Evolutionary conservation across 2,888 invertebrate genomes (phyloP).

Genomic region (Aspidapion aeneum): DNA sequence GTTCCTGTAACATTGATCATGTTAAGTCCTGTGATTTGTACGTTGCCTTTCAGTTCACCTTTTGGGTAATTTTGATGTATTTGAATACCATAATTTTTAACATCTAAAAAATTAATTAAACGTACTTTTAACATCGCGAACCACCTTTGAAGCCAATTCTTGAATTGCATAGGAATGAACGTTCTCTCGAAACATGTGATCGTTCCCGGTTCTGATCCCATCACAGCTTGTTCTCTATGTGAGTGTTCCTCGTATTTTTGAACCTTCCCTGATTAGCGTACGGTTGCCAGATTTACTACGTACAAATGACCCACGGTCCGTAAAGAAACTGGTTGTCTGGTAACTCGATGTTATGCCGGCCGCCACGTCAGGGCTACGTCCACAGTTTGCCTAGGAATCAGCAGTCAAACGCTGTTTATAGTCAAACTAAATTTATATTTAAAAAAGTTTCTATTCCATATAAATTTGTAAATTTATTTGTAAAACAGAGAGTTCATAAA

Average conservation of each 20-base stretch:
- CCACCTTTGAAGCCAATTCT: neutral
- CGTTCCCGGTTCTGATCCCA: neutral
- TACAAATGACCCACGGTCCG: neutral
- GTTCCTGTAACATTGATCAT: slow-evolving; percentile 23
- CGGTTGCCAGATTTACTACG: neutral
- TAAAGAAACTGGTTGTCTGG: too few relatives aligned
- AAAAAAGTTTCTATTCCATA: too few relatives aligned
- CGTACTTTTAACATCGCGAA: too few relatives aligned
- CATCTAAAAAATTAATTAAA: slow-evolving; percentile 26
- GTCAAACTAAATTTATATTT: too few relatives aligned
- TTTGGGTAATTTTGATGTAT: slow-evolving; percentile 29
- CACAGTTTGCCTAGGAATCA: too few relatives aligned
- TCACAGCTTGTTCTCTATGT: neutral
- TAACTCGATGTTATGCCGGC: too few relatives aligned
- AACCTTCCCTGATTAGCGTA: neutral
- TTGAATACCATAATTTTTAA: slow-evolving; percentile 23
- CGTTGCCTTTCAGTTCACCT: slow-evolving; percentile 25
- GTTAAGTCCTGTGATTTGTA: slow-evolving; percentile 26
- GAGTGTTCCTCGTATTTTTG: too few relatives aligned
- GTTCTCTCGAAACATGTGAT: neutral
- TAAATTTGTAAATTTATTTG: too few relatives aligned
- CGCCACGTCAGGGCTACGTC: too few relatives aligned
- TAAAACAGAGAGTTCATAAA: too few relatives aligned
- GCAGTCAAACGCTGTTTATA: too few relatives aligned
- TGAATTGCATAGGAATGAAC: neutral